Evolutionary conservation across 1,140 invertebrate genomes (phyloP).

Genomic region (Pogonomyrmex barbatus): DNA sequence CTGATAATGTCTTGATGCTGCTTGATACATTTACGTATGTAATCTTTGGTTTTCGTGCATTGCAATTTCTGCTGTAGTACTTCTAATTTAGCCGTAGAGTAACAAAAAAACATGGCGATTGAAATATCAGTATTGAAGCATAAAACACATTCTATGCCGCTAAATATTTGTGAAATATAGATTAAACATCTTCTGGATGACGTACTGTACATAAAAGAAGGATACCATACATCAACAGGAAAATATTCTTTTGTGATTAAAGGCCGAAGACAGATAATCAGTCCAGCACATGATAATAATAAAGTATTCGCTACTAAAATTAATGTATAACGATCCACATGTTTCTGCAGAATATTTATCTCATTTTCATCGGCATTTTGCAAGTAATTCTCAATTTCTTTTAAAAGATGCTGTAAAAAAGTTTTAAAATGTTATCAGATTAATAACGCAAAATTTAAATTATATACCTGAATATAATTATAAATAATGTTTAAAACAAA

Average conservation of each 20-base stretch:
- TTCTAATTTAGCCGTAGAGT: conserved; percentile 3
- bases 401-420: conserved; percentile 4
- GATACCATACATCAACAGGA: conserved; percentile 19
- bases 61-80: not conserved
- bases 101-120: not conserved
- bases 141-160: not conserved
- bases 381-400: conserved; percentile 4
- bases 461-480: not conserved
- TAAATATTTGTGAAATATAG: not conserved
- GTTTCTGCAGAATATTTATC: conserved; percentile 18
- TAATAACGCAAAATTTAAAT: not conserved
- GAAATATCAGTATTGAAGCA: conserved; percentile 1
- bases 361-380: not conserved
- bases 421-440: not conserved
- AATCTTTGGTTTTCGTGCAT: not conserved
- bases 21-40: not conserved
- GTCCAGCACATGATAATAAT: not conserved
- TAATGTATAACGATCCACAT: conserved; percentile 15
- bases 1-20: conserved; percentile 16
- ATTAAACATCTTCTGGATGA: not conserved
- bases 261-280: conserved; percentile 9
- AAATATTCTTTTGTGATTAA: conserved; percentile 5
- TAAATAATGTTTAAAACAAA: no score
- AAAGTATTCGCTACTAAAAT: not conserved
- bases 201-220: conserved; percentile 5